Percentiles rank a stretch among this genome's conserved stretches.
phyloP scores from a whole-genome alignment of 1,140 invertebrate species.

The Dryas iulia region DNA sequence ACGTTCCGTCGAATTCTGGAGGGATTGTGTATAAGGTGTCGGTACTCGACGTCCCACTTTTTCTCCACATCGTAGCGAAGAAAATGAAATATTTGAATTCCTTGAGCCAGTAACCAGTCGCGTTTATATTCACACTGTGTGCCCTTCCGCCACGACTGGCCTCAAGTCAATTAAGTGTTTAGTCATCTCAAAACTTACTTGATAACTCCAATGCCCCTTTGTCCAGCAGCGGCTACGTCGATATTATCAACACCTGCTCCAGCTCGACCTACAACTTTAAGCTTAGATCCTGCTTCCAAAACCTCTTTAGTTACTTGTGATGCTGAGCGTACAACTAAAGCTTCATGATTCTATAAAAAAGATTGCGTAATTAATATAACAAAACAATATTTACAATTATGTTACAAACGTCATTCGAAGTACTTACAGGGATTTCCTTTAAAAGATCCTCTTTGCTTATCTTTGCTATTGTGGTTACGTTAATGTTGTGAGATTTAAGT shows the following conservation, averaged over 20 bases:
- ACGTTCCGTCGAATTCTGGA: too few relatives aligned
- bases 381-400: neutral
- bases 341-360: slow-evolving; percentile 89
- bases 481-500: slow-evolving; percentile 87
- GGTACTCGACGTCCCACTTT: too few relatives aligned
- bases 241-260: slow-evolving; percentile 99
- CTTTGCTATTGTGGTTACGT: slow-evolving; percentile 91
- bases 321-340: slow-evolving; percentile 95
- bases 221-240: slow-evolving; percentile 92
- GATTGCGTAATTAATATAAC: neutral
- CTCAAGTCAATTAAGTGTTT: too few relatives aligned
- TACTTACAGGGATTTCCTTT: slow-evolving; percentile 90
- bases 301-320: slow-evolving; percentile 97
- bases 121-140: too few relatives aligned
- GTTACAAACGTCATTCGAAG: neutral
- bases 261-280: slow-evolving; percentile 95
- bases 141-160: too few relatives aligned
- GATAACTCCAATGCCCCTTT: slow-evolving; percentile 93
- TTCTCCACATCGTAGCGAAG: too few relatives aligned
- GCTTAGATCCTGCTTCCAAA: slow-evolving; percentile 86
- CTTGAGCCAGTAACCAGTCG: too few relatives aligned
- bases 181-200: slow-evolving; percentile 86
- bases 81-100: too few relatives aligned
- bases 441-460: slow-evolving; percentile 91
- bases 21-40: too few relatives aligned